phyloP scores from a whole-genome alignment of 2,113 vertebrate species.

The Malurus elegans region DNA sequence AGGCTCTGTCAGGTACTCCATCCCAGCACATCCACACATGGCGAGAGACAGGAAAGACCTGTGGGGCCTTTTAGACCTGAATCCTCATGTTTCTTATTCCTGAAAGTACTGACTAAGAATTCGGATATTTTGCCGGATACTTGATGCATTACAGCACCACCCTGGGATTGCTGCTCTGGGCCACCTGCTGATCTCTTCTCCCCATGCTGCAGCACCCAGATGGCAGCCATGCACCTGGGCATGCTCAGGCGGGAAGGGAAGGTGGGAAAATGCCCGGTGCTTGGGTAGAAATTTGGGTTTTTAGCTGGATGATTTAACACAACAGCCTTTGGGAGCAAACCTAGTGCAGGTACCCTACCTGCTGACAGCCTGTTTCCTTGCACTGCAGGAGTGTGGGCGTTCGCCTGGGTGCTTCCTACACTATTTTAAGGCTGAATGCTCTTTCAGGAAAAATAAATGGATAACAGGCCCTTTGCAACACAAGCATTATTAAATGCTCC shows the following conservation, averaged over 20 bases:
- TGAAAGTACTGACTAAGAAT: neutral
- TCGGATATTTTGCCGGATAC: neutral
- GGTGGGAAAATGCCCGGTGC: fast-evolving
- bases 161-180: fast-evolving
- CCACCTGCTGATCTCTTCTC: neutral
- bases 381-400: neutral
- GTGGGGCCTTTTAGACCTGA: neutral
- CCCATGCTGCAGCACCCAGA: fast-evolving
- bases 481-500: neutral
- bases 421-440: neutral
- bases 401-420: neutral
- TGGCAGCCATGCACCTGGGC: fast-evolving
- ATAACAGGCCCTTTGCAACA: neutral
- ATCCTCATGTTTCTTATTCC: neutral
- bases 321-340: neutral
- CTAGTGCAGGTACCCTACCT: neutral
- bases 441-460: neutral
- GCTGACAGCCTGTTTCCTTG: neutral
- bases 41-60: neutral
- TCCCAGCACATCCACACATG: neutral
- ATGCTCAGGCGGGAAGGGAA: neutral
- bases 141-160: fast-evolving
- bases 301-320: neutral
- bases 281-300: neutral
- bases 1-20: neutral